Conservation (phyloP, 2,888 invertebrate species). For the Tachystola acroxantha region DNA sequence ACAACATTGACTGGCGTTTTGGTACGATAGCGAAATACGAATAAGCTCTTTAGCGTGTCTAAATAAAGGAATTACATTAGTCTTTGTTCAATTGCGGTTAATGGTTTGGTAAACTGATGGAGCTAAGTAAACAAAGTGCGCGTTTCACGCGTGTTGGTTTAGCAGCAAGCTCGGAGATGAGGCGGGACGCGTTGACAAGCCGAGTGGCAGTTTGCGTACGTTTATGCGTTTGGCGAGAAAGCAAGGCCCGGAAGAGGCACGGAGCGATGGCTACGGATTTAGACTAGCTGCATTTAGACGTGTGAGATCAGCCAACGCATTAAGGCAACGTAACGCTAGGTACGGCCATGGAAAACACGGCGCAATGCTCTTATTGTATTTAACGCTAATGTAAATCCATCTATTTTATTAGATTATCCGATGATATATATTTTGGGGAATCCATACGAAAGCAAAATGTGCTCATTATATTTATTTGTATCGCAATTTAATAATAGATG, state of each 20-base stretch:
- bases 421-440: no score
- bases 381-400: slow-evolving; percentile 7
- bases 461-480: no score
- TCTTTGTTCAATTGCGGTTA: slow-evolving; percentile 37
- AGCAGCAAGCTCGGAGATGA: slow-evolving; percentile 36
- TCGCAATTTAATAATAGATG: no score
- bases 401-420: slow-evolving; percentile 4
- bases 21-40: slow-evolving; percentile 6
- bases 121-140: slow-evolving; percentile 47
- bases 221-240: slow-evolving; percentile 66
- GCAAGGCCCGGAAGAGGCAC: slow-evolving; percentile 61
- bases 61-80: slow-evolving; percentile 27
- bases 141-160: slow-evolving; percentile 49
- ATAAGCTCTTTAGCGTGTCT: slow-evolving; percentile 17
- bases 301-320: slow-evolving; percentile 63
- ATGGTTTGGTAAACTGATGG: slow-evolving; percentile 51
- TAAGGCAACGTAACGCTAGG: slow-evolving; percentile 26
- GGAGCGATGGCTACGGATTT: slow-evolving; percentile 56
- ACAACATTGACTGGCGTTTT: slow-evolving; percentile 7
- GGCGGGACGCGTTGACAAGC: slow-evolving; percentile 52
- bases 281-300: slow-evolving; percentile 65
- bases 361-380: slow-evolving; percentile 13
- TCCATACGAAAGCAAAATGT: no score
- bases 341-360: slow-evolving; percentile 17
- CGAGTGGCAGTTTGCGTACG: slow-evolving; percentile 62